phyloP scores from a whole-genome alignment of 2,888 invertebrate species.

The Chloroclysta siterata region DNA sequence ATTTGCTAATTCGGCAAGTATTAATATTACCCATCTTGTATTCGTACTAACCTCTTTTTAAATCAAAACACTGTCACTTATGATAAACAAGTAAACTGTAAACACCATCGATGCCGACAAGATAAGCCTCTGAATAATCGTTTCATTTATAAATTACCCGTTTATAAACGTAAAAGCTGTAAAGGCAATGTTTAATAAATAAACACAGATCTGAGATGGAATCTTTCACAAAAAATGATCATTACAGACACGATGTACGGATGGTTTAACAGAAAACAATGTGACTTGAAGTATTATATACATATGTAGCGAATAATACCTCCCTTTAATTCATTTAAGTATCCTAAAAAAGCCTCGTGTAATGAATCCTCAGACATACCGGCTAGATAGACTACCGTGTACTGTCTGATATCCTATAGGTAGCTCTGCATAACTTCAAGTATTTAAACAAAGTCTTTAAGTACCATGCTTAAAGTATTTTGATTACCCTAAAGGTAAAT shows the following conservation, averaged over 20 bases:
- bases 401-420: no score
- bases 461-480: no score
- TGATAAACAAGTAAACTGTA: conserved; percentile 27
- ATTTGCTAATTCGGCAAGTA: no score
- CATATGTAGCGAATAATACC: conserved; percentile 52
- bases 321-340: background rate
- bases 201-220: conserved; percentile 64
- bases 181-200: conserved; percentile 47
- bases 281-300: conserved; percentile 36
- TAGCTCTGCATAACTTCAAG: no score
- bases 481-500: no score
- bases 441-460: no score
- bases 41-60: conserved; percentile 9
- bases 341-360: no score
- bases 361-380: no score
- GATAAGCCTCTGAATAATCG: conserved; percentile 76
- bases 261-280: conserved; percentile 54
- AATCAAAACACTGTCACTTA: conserved; percentile 15
- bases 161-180: conserved; percentile 67
- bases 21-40: no score
- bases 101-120: conserved; percentile 52
- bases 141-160: conserved; percentile 80
- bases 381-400: no score
- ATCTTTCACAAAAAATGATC: conserved; percentile 69
- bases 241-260: conserved; percentile 64